Conservation (phyloP, 2,113 vertebrate species). For the Gymnocephalus cernua region DNA sequence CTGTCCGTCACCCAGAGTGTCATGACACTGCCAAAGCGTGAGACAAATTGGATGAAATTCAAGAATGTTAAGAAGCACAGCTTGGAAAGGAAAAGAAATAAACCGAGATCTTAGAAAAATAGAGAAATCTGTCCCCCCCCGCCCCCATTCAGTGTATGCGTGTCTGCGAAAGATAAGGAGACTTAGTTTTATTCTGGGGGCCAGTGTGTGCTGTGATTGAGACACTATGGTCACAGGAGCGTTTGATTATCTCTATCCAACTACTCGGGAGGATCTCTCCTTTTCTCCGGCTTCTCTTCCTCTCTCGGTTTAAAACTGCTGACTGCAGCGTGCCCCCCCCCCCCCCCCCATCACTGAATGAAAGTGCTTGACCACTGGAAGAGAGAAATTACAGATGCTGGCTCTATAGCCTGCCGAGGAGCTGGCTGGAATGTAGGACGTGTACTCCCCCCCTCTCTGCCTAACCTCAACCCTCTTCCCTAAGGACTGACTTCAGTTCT, state of each 20-base stretch:
- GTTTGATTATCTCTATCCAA: constrained; percentile 51
- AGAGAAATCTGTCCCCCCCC: constrained; percentile 15
- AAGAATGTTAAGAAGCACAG: constrained; percentile 75
- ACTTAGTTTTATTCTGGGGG: constrained; percentile 57
- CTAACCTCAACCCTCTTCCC: constrained; percentile 68
- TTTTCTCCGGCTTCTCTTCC: constrained; percentile 51
- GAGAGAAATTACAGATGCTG: constrained; percentile 77
- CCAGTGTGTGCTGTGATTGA: constrained; percentile 53
- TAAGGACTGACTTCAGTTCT: constrained; percentile 68
- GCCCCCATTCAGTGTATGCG: no score
- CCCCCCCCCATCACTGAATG: constrained; percentile 50
- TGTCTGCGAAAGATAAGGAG: constrained; percentile 71
- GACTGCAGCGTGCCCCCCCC: constrained; percentile 54
- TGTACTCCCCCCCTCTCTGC: constrained; percentile 36
- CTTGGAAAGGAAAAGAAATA: constrained; percentile 52
- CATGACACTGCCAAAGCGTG: constrained; percentile 59
- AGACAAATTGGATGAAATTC: constrained; percentile 64
- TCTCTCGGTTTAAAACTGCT: constrained; percentile 65
- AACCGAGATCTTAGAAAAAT: constrained; percentile 58
- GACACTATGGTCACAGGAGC: constrained; percentile 41
- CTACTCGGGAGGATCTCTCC: constrained; percentile 35
- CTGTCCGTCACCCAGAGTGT: constrained; percentile 55
- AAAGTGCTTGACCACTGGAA: constrained; percentile 76
- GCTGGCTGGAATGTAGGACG: constrained; percentile 64
- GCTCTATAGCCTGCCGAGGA: constrained; percentile 55